A percentile compares a stretch with the other conserved stretches of the same genome.
Conservation (phyloP, 37 sponge, comb jelly and placozoan species). For the Ianthella basta region DNA sequence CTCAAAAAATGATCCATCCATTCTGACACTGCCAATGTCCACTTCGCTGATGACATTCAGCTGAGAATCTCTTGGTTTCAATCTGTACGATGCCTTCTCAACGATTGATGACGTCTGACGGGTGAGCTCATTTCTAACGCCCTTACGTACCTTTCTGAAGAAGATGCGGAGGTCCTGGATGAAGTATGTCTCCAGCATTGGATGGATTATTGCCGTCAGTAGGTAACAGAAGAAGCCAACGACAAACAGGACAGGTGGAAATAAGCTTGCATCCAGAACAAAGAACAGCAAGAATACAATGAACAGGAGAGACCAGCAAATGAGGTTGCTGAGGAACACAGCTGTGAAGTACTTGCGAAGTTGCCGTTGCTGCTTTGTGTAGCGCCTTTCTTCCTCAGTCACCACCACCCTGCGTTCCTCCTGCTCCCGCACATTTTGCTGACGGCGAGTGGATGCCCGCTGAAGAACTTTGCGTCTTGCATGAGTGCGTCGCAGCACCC, state of each 20-base stretch:
- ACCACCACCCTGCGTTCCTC: background rate
- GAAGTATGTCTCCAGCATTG: conserved; percentile 79
- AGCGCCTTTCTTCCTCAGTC: conserved; percentile 28
- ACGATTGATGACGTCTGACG: conserved; percentile 11
- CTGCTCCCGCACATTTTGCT: background rate
- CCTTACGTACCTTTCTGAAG: conserved; percentile 29
- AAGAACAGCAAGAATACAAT: conserved; percentile 30
- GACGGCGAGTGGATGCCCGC: background rate
- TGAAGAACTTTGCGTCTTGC: conserved; percentile 21
- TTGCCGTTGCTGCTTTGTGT: conserved; percentile 67
- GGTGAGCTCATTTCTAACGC: background rate
- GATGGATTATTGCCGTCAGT: conserved; percentile 57
- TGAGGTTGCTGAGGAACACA: conserved; percentile 47
- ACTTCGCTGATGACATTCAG: too few species aligned
- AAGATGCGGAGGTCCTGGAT: conserved; percentile 63
- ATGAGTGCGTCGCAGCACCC: conserved; percentile 49
- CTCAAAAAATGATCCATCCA: too few species aligned
- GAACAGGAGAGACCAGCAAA: conserved; percentile 66
- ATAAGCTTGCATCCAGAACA: background rate
- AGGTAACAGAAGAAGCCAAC: conserved; percentile 67
- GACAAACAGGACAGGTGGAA: conserved; percentile 59
- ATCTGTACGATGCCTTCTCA: background rate
- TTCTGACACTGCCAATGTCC: too few species aligned
- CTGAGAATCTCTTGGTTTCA: background rate
- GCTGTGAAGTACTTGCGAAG: conserved; percentile 71